Base-by-base conservation (phyloP, 1,140 invertebrate species). In the Telenomus remus region DNA sequence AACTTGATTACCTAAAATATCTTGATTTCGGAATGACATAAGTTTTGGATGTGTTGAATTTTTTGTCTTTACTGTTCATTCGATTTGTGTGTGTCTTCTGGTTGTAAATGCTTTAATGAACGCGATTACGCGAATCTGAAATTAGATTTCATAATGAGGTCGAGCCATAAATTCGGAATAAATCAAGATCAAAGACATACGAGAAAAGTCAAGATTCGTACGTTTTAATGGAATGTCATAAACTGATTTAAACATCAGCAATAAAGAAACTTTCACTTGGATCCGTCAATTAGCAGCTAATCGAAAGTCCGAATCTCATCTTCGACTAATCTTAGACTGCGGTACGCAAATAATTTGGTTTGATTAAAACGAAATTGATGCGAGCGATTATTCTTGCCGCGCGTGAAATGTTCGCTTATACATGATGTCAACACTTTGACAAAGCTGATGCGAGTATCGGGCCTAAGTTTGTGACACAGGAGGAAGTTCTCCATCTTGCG, bases 401-500 rank as follows among this genome's bases (percentile, higher is more conserved):
- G 56, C 54, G 56, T 12, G 19, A 33, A 50, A 16, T 44, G 19
- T 49, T 47, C n/a, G 35, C 48, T 49, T 13, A n/a, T n/a, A 48
- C 46, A 11, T 54, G n/a, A 65, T 15, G 66, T 76, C 56, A 61
- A 74, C 63, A 61, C 55, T 50, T 69, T 75, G 57, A 64, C 63
- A 60, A 68, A 49, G 59, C 63, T 69, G 69, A 65, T 47, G 68
- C 53, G 19, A 59, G 65, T 64, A 79, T 70, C 65, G 69, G 55
- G 55, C 46, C 49, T 56, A 49, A 59, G 54, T 70, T 66, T 63
- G 55, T 59, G 74, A 71, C 73, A 55, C 68, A 61, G 19, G 63
- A 71, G 78, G 77, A 79, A 79, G 69, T 76, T 47, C 61, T 76
- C 73, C 73, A 69, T 76, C 73, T 73, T 79, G 16, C 46, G 44